Evolutionary conservation across 2,113 vertebrate species (phyloP).

Genomic region (Gopherus evgoodei): DNA sequence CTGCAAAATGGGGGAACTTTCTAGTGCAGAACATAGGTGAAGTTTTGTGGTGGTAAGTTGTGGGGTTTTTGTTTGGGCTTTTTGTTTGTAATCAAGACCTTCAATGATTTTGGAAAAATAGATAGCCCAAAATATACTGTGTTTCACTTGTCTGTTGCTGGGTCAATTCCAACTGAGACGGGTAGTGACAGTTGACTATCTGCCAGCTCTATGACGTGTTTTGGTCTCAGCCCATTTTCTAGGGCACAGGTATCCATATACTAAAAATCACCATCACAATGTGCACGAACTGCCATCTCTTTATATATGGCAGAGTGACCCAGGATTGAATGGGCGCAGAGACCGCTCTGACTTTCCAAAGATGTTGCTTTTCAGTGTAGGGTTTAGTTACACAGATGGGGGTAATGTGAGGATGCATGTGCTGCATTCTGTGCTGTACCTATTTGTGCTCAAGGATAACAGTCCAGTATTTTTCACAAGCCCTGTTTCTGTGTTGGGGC

Average conservation of each 20-base stretch:
- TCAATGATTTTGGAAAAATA: background rate
- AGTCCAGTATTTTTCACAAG: background rate
- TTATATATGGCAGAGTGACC: background rate
- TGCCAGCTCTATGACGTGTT: background rate
- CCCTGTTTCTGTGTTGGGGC: background rate
- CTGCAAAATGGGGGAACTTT: background rate
- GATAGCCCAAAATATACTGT: background rate
- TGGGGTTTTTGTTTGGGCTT: too few species aligned
- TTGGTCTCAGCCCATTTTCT: background rate
- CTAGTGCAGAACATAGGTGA: background rate
- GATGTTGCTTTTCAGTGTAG: background rate
- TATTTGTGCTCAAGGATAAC: background rate
- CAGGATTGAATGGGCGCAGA: background rate
- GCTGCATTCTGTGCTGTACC: background rate
- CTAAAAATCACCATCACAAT: background rate
- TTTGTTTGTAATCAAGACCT: background rate
- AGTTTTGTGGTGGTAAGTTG: background rate
- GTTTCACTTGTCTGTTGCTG: background rate
- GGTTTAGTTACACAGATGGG: too few species aligned
- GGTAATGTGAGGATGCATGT: background rate
- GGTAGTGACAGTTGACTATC: background rate
- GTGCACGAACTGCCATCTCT: background rate
- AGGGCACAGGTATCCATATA: background rate
- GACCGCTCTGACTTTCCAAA: background rate
- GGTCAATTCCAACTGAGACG: background rate